These are phyloP conservation scores for Neomorphus geoffroyi DNA, from an alignment of 2,797 vertebrate genomes.

Conservation along the genomic window DNA sequence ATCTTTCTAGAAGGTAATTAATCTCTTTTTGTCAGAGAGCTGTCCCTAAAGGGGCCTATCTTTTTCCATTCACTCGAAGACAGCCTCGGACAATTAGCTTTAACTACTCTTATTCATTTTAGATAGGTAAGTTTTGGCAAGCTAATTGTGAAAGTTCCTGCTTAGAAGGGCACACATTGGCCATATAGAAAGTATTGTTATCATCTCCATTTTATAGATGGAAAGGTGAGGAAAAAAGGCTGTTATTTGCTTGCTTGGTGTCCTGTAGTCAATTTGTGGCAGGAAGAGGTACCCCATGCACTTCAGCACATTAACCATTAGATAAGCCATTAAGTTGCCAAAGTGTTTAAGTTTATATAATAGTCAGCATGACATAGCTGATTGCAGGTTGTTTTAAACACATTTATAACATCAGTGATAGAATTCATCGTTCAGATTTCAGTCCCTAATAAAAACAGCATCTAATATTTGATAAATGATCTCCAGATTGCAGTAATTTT, in stretches of 20 bases:
- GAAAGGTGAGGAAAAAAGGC: not conserved
- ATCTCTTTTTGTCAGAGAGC: not conserved
- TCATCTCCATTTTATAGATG: not conserved
- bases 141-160: not conserved
- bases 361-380: not conserved
- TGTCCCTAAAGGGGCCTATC: not conserved
- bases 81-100: not conserved
- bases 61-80: not conserved
- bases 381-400: not conserved
- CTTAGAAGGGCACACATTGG: not conserved
- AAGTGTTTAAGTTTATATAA: not conserved
- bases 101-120: not conserved
- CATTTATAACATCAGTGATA: not conserved
- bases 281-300: not conserved
- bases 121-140: not conserved
- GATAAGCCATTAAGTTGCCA: not conserved
- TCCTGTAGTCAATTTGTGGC: not conserved
- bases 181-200: not conserved
- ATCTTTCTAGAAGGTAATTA: not conserved
- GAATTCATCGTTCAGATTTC: not conserved
- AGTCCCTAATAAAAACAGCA: not conserved
- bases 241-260: not conserved
- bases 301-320: not conserved
- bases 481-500: conserved; percentile 12
- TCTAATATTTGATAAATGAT: not conserved